Conservation (phyloP, 1,140 invertebrate genomes). For the Ruditapes philippinarum region DNA sequence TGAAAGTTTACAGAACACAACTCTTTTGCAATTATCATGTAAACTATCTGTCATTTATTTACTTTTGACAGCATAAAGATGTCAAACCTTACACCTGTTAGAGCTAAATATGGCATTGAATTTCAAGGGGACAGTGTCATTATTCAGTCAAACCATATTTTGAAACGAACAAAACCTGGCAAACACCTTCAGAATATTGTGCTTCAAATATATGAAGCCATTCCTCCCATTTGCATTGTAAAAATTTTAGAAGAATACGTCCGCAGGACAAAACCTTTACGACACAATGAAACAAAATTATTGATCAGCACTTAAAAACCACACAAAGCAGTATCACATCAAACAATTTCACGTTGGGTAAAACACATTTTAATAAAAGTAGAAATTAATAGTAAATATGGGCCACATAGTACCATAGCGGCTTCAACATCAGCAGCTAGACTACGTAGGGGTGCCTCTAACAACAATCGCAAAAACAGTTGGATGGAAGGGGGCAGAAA, state of each 20-base stretch:
- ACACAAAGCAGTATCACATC: conserved; percentile 10
- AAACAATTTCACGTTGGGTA: conserved; percentile 8
- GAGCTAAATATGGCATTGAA: conserved; percentile 11
- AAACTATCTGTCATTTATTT: conserved; percentile 57
- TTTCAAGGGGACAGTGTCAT: neutral
- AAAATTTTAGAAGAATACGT: neutral
- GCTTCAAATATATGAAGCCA: neutral
- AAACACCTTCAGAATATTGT: conserved; percentile 3
- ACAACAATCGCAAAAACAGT: conserved; percentile 8
- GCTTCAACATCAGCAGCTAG: neutral
- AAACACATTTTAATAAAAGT: neutral
- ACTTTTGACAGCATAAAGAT: conserved; percentile 59
- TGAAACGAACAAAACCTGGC: conserved; percentile 22
- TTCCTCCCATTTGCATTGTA: conserved; percentile 26
- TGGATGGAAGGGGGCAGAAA: conserved; percentile 7
- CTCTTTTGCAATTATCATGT: neutral
- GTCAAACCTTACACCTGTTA: conserved; percentile 50
- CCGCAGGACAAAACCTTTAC: neutral
- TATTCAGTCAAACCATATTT: neutral
- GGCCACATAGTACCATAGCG: conserved; percentile 14
- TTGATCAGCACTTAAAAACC: conserved; percentile 19
- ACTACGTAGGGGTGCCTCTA: neutral
- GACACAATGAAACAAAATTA: neutral
- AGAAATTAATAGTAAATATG: neutral
- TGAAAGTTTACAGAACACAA: neutral